Conservation (phyloP, 2,888 invertebrate species). For the Alsophila aescularia region DNA sequence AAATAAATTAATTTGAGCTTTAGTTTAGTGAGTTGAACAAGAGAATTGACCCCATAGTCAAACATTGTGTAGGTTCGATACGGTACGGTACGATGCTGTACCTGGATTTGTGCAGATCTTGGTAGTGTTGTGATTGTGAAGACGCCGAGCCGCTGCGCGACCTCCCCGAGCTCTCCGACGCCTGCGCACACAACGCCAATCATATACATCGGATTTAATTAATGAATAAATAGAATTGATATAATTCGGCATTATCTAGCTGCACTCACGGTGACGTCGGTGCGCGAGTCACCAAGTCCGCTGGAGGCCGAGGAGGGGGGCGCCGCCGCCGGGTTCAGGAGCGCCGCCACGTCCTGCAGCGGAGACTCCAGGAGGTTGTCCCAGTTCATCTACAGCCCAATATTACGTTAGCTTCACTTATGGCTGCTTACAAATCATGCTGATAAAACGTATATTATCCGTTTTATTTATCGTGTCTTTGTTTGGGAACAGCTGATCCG, state of each 20-base stretch:
- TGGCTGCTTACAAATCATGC: too few relatives aligned
- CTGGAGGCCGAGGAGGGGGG: constrained; percentile 33
- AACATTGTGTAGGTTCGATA: too few relatives aligned
- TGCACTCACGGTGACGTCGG: constrained; percentile 44
- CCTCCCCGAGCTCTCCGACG: constrained; percentile 50
- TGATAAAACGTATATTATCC: too few relatives aligned
- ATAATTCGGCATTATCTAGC: too few relatives aligned
- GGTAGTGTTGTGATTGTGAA: constrained; percentile 33
- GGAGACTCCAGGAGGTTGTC: constrained; percentile 83
- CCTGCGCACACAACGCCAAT: constrained; percentile 41
- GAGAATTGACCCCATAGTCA: too few relatives aligned
- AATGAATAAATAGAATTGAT: too few relatives aligned
- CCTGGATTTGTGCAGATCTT: constrained; percentile 71
- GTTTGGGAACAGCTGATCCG: too few relatives aligned
- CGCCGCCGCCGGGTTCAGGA: constrained; percentile 57
- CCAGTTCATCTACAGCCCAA: constrained; percentile 64
- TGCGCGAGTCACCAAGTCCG: constrained; percentile 43
- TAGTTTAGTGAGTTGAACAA: too few relatives aligned
- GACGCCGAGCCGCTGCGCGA: constrained; percentile 58
- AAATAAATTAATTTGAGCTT: too few relatives aligned
- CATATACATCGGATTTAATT: too few relatives aligned
- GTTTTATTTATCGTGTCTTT: too few relatives aligned
- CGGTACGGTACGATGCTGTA: constrained; percentile 19
- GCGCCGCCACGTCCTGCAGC: constrained; percentile 89
- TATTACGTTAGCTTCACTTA: too few relatives aligned